A percentile compares a stretch with the other conserved stretches of the same genome.
Conservation (phyloP, 2,888 invertebrate species). For the Melolontha melolontha region DNA sequence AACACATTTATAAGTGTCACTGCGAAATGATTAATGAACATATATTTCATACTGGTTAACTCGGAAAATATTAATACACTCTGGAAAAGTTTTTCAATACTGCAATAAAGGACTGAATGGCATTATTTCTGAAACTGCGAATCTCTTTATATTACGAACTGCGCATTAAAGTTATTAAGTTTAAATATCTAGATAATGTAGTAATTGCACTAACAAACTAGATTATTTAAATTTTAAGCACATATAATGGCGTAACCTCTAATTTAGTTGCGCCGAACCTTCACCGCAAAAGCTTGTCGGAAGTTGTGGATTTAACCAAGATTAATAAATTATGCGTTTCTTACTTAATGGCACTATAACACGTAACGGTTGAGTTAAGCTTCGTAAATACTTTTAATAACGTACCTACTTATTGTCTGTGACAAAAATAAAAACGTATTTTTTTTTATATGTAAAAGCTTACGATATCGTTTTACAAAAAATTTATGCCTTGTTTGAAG, state of each 20-base stretch:
- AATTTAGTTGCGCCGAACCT: slow-evolving; percentile 14
- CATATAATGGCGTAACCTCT: slow-evolving; percentile 20
- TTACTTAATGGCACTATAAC: slow-evolving; percentile 19
- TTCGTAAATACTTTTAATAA: not conserved
- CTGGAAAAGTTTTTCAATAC: not conserved
- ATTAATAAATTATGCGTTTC: slow-evolving; percentile 36
- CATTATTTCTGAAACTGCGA: not conserved
- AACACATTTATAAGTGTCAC: slow-evolving; percentile 10
- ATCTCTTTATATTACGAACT: slow-evolving; percentile 11
- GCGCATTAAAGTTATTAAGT: slow-evolving; percentile 17
- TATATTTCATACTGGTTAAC: not conserved
- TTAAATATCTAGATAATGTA: slow-evolving; percentile 26
- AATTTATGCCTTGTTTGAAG: too few relatives aligned
- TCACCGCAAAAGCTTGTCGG: slow-evolving; percentile 26
- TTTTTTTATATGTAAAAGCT: too few relatives aligned
- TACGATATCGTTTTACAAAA: too few relatives aligned
- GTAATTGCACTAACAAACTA: slow-evolving; percentile 30
- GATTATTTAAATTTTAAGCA: slow-evolving; percentile 27
- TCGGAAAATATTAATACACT: not conserved
- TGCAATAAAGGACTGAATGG: not conserved
- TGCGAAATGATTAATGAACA: not conserved
- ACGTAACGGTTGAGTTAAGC: slow-evolving; percentile 15
- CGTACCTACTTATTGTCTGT: slow-evolving; percentile 15
- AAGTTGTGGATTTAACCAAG: slow-evolving; percentile 30
- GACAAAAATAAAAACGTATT: not conserved